Percentiles rank a stretch among this genome's conserved stretches.
Conservation (phyloP, 2,888 invertebrate species). For the Dynastes hyllus region DNA sequence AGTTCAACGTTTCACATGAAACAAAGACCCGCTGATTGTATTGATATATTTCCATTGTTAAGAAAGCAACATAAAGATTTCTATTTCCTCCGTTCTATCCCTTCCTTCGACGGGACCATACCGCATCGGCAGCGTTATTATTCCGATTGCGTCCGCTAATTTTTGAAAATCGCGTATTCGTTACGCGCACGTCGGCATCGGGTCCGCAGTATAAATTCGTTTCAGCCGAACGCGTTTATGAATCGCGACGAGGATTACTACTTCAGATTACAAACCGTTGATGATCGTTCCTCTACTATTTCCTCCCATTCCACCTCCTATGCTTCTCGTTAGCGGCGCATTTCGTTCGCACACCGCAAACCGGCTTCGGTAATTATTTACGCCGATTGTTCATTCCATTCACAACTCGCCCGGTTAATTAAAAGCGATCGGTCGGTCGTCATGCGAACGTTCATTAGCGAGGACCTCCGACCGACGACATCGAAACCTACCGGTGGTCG, state of each 20-base stretch:
- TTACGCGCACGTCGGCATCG: constrained; percentile 21
- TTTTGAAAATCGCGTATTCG: constrained; percentile 36
- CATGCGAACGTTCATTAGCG: constrained; percentile 25
- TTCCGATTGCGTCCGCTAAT: constrained; percentile 18
- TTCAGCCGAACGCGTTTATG: constrained; percentile 20
- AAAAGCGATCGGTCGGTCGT: constrained; percentile 16
- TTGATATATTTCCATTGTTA: no score
- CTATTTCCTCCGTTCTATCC: no score
- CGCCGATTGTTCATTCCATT: constrained; percentile 34
- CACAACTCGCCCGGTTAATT: constrained; percentile 33
- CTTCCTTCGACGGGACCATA: background rate
- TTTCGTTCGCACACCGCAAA: constrained; percentile 9
- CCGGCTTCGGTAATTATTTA: constrained; percentile 33
- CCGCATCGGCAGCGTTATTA: background rate
- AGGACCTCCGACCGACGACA: background rate
- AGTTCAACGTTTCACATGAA: no score
- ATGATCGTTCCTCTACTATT: background rate
- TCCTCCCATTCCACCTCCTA: background rate
- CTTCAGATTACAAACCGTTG: constrained; percentile 5
- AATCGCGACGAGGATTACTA: constrained; percentile 12
- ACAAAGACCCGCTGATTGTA: no score
- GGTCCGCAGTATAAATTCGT: constrained; percentile 3
- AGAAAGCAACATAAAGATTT: no score
- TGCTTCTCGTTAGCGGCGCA: constrained; percentile 5
- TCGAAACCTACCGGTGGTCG: background rate